phyloP scores from a whole-genome alignment of 2,888 invertebrate genomes.

The Nomada ruficornis region DNA sequence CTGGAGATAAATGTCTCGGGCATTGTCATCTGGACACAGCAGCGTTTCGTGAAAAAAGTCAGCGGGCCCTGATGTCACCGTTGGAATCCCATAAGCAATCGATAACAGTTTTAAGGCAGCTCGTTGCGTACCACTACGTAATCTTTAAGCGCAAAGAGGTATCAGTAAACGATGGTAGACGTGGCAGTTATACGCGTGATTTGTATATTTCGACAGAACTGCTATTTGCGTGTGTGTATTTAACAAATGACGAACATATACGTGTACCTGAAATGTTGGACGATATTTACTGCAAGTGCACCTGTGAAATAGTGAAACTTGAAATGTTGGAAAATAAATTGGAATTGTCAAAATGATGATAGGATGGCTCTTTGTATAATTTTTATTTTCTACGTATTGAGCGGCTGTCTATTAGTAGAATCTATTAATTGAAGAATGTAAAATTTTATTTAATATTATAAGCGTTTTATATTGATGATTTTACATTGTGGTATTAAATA shows the following conservation, averaged over 20 bases:
- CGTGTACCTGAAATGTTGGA: too few relatives aligned
- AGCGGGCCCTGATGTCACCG: constrained; percentile 9
- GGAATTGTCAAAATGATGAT: too few relatives aligned
- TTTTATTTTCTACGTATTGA: too few relatives aligned
- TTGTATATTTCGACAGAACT: neutral
- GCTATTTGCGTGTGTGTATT: neutral
- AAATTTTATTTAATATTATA: too few relatives aligned
- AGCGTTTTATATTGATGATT: too few relatives aligned
- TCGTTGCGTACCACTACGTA: constrained; percentile 33
- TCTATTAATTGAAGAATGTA: too few relatives aligned
- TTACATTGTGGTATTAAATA: too few relatives aligned
- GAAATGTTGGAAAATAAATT: too few relatives aligned
- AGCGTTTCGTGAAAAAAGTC: constrained; percentile 34
- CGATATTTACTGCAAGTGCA: too few relatives aligned
- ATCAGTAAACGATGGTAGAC: neutral
- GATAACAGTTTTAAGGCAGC: constrained; percentile 23
- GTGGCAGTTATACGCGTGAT: neutral
- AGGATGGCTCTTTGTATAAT: too few relatives aligned
- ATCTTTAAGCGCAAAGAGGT: neutral
- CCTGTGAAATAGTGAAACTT: too few relatives aligned
- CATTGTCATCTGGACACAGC: constrained; percentile 11
- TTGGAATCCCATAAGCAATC: constrained; percentile 19
- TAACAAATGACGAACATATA: neutral
- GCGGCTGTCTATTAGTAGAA: too few relatives aligned
- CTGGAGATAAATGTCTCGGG: constrained; percentile 49